These are phyloP conservation scores for Doryteuthis pealeii DNA, from an alignment of 1,140 invertebrate genomes.

Conservation along the genomic window DNA sequence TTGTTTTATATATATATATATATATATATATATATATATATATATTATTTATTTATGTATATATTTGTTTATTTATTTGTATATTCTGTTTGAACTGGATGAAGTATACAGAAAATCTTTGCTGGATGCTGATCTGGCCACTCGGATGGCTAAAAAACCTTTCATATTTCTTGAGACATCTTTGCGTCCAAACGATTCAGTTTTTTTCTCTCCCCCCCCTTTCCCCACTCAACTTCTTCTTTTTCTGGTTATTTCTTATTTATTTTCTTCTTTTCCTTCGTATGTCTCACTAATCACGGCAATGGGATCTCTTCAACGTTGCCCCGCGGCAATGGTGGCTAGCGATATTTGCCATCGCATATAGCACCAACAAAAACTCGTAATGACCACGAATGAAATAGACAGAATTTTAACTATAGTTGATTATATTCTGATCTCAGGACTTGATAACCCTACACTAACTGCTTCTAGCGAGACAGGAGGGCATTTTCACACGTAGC, in stretches of 20 bases:
- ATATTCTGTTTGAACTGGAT: background rate
- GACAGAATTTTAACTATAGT: background rate
- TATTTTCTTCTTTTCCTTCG: too few species aligned
- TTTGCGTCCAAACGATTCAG: too few species aligned
- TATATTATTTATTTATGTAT: background rate
- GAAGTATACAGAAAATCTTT: background rate
- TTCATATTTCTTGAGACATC: too few species aligned
- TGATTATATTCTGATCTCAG: background rate
- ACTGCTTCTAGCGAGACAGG: background rate
- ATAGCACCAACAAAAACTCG: background rate
- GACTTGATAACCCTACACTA: background rate
- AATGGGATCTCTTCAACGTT: background rate
- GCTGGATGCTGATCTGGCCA: too few species aligned
- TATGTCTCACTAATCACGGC: background rate
- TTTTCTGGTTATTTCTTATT: too few species aligned
- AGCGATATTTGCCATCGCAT: background rate
- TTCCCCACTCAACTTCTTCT: too few species aligned
- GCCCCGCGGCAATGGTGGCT: background rate
- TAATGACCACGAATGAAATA: constrained; percentile 2
- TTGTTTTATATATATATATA: background rate
- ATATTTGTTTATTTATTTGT: background rate
- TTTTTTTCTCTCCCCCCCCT: too few species aligned
- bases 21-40: background rate
- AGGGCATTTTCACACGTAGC: background rate
- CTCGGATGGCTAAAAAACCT: too few species aligned